Conservation (phyloP, 1,140 invertebrate genomes). For the Drosophila pseudoobscura region DNA sequence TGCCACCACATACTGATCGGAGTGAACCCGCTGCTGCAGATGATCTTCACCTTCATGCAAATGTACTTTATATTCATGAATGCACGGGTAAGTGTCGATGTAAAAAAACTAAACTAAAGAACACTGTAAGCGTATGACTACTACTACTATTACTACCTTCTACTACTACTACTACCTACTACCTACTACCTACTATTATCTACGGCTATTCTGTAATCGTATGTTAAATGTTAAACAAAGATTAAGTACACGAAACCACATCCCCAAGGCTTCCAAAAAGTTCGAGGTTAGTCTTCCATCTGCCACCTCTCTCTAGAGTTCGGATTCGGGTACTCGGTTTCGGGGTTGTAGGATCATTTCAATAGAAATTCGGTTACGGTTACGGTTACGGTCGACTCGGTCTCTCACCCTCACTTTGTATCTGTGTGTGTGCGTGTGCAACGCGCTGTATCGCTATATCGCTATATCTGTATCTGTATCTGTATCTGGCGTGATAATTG, state of each 20-base stretch:
- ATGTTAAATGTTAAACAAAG: constrained; percentile 60
- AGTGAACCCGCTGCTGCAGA: constrained; percentile 96
- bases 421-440: not conserved
- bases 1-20: constrained; percentile 95
- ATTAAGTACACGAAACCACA: constrained; percentile 53
- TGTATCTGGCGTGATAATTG: constrained; percentile 69
- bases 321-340: not conserved
- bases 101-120: constrained; percentile 33
- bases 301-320: constrained; percentile 8
- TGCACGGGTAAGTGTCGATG: constrained; percentile 91
- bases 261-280: constrained; percentile 28
- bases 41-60: constrained; percentile 99
- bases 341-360: too few species aligned
- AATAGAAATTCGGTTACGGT: too few species aligned
- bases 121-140: constrained; percentile 69
- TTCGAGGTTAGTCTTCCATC: constrained; percentile 61
- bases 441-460: not conserved
- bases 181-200: constrained; percentile 37
- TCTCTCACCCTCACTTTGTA: constrained; percentile 13
- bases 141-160: constrained; percentile 35
- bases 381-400: too few species aligned
- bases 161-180: constrained; percentile 32
- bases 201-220: constrained; percentile 43
- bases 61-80: constrained; percentile 99
- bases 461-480: constrained; percentile 35